phyloP scores from a whole-genome alignment of 2,797 vertebrate species.

The Ctenosaura bakeri region DNA sequence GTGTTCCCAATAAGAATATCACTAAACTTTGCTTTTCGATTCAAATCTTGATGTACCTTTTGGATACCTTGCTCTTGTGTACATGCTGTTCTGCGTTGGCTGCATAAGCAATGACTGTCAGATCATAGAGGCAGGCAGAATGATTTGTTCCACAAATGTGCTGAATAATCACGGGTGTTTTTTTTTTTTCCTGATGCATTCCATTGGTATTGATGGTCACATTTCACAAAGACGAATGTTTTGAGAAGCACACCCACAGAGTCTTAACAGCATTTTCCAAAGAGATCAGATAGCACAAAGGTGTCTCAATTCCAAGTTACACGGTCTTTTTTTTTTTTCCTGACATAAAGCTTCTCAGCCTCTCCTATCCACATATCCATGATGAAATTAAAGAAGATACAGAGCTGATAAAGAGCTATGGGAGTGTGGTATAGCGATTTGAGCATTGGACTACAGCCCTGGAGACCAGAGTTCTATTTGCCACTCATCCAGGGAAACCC shows the following conservation, averaged over 20 bases:
- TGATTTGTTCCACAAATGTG: slow-evolving; percentile 61
- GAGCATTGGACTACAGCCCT: too few relatives aligned
- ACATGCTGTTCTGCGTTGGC: not conserved
- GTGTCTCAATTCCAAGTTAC: not conserved
- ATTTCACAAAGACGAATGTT: slow-evolving; percentile 47
- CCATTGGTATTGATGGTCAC: not conserved
- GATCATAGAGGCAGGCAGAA: not conserved
- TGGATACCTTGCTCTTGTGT: slow-evolving; percentile 57
- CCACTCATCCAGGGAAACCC: too few relatives aligned
- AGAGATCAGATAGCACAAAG: not conserved
- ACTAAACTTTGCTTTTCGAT: not conserved
- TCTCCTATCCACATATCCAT: not conserved
- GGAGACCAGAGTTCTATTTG: too few relatives aligned
- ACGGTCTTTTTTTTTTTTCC: not conserved
- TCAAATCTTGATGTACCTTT: not conserved
- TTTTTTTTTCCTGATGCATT: not conserved
- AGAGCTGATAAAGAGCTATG: not conserved
- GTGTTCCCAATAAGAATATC: too few relatives aligned
- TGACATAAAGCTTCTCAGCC: not conserved
- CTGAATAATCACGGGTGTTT: slow-evolving; percentile 48
- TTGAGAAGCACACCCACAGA: slow-evolving; percentile 27
- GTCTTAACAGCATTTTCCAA: not conserved
- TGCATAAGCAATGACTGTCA: not conserved
- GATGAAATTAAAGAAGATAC: not conserved
- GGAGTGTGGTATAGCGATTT: too few relatives aligned